Conservation (phyloP, 1,140 invertebrate genomes). For the Eufriesea mexicana region DNA sequence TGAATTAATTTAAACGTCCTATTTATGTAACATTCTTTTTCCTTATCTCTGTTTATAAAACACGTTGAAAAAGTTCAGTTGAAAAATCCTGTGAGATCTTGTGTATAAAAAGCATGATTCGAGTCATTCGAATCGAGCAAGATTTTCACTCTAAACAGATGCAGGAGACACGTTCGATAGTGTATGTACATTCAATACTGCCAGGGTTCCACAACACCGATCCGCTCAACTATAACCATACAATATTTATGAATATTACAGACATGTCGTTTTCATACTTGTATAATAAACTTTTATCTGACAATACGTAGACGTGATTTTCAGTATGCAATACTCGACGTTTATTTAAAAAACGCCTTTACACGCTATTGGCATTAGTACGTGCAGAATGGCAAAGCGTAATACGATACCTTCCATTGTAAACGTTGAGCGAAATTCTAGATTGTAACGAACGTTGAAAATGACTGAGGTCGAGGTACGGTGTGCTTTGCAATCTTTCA, state of each 20-base stretch:
- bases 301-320: background rate
- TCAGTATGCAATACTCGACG: background rate
- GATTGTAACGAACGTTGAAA: background rate
- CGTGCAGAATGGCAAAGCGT: background rate
- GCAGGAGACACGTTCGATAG: background rate
- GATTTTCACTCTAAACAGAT: background rate
- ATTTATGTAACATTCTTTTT: no score
- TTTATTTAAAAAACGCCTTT: background rate
- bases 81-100: no score
- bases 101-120: background rate
- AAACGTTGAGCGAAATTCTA: constrained; percentile 36
- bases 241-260: constrained; percentile 35
- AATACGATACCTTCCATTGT: constrained; percentile 1
- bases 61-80: no score
- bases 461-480: background rate
- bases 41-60: no score
- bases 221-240: constrained; percentile 17
- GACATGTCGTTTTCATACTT: background rate
- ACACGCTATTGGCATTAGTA: background rate
- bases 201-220: constrained; percentile 21
- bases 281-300: background rate
- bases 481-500: constrained; percentile 2
- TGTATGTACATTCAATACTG: background rate
- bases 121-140: background rate
- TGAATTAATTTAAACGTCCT: no score